phyloP scores from a whole-genome alignment of 2,888 invertebrate species.

The Molorchus minor region DNA sequence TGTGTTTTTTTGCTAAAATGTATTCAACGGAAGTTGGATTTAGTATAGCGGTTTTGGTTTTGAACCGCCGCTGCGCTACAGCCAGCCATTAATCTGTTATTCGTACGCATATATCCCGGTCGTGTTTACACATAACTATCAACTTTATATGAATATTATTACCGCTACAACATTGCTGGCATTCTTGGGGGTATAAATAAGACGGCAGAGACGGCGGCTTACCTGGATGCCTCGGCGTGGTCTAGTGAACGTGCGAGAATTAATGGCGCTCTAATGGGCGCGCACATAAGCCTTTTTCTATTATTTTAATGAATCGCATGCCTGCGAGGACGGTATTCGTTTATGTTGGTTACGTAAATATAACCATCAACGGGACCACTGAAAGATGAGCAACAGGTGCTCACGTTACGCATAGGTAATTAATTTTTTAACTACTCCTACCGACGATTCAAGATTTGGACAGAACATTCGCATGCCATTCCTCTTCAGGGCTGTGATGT shows the following conservation, averaged over 20 bases:
- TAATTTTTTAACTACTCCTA: no score
- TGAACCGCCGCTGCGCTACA: no score
- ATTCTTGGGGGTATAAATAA: constrained; percentile 8
- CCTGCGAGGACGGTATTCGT: not conserved
- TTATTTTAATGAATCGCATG: not conserved
- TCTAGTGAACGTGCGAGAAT: not conserved
- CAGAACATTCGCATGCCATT: no score
- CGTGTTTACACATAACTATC: constrained; percentile 5
- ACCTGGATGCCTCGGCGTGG: constrained; percentile 4
- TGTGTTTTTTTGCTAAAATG: no score
- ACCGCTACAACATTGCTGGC: not conserved
- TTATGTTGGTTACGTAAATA: not conserved
- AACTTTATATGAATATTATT: constrained; percentile 12
- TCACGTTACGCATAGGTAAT: no score
- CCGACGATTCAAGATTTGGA: no score
- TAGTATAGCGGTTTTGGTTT: no score
- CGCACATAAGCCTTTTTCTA: not conserved
- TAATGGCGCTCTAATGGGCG: not conserved
- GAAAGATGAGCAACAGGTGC: not conserved
- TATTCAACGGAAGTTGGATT: no score
- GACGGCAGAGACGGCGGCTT: not conserved
- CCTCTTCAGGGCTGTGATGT: no score
- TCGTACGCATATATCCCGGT: not conserved
- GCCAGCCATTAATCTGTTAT: not conserved
- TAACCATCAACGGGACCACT: not conserved